Conservation (phyloP, 2,888 invertebrate species). For the Aleiodes alternator region DNA sequence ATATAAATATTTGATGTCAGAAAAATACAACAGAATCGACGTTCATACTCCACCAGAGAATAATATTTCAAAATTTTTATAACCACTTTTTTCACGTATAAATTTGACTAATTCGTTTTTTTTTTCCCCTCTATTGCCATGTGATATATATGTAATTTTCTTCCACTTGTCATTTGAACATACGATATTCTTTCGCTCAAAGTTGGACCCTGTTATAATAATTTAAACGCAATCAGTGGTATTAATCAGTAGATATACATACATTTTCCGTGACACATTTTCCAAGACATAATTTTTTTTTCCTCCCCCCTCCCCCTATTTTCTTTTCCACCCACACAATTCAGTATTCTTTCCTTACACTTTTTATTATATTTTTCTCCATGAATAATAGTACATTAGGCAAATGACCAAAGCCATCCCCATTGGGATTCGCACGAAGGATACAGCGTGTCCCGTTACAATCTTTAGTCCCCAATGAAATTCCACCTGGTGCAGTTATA, state of each 20-base stretch:
- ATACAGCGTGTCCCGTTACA: constrained; percentile 53
- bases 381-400: constrained; percentile 56
- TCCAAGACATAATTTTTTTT: not conserved
- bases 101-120: no score
- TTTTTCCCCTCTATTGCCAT: no score
- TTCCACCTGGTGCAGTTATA: constrained; percentile 49
- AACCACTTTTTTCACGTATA: no score
- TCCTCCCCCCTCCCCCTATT: not conserved
- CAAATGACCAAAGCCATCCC: constrained; percentile 52
- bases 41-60: no score
- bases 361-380: constrained; percentile 18
- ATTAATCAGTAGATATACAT: constrained; percentile 6
- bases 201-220: no score
- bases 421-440: constrained; percentile 50
- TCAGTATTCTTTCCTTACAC: constrained; percentile 9
- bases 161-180: no score
- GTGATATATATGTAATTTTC: no score
- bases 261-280: not conserved
- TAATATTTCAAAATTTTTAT: no score
- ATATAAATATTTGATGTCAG: constrained; percentile 1
- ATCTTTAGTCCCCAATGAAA: constrained; percentile 57
- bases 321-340: not conserved
- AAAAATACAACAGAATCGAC: no score
- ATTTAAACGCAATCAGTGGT: not conserved
- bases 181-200: no score